A percentile compares a stretch with the other conserved stretches of the same genome.
Conservation (phyloP, 1,140 invertebrate genomes). For the Zophobas atratus region DNA sequence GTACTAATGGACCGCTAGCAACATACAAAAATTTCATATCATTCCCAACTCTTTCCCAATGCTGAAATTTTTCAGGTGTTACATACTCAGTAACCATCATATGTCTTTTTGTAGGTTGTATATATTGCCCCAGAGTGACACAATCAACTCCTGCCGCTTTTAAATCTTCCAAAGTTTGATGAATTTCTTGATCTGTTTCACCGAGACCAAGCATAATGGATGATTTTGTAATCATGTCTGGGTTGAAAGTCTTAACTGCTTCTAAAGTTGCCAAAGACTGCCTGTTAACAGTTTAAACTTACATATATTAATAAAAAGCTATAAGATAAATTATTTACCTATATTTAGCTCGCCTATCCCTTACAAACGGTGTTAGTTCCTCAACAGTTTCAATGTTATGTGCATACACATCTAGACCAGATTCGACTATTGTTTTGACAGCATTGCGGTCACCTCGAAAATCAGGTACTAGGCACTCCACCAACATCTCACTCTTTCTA, state of each 20-base stretch:
- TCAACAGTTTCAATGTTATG: constrained; percentile 98
- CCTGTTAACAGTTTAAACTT: constrained; percentile 66
- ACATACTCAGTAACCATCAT: constrained; percentile 98
- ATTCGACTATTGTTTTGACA: constrained; percentile 84
- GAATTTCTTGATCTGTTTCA: constrained; percentile 93
- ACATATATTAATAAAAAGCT: constrained; percentile 8
- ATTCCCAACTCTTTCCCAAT: constrained; percentile 91
- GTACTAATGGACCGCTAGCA: constrained; percentile 96
- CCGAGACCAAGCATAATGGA: constrained; percentile 99
- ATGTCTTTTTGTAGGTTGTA: constrained; percentile 98
- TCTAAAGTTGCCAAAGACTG: constrained; percentile 90
- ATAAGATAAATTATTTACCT: constrained; percentile 65
- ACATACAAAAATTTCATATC: constrained; percentile 96
- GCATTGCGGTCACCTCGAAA: constrained; percentile 88
- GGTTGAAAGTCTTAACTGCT: constrained; percentile 85
- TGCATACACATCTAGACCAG: constrained; percentile 94
- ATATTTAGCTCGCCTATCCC: constrained; percentile 90
- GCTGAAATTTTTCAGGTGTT: constrained; percentile 94
- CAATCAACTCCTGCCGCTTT: constrained; percentile 89
- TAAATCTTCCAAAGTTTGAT: constrained; percentile 90
- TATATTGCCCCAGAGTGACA: constrained; percentile 98
- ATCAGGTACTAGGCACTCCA: constrained; percentile 98
- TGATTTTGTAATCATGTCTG: constrained; percentile 94
- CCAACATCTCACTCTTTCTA: constrained; percentile 88
- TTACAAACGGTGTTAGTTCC: constrained; percentile 88